phyloP scores from a whole-genome alignment of 2,797 vertebrate genomes.

The Loris lydekkerianus region DNA sequence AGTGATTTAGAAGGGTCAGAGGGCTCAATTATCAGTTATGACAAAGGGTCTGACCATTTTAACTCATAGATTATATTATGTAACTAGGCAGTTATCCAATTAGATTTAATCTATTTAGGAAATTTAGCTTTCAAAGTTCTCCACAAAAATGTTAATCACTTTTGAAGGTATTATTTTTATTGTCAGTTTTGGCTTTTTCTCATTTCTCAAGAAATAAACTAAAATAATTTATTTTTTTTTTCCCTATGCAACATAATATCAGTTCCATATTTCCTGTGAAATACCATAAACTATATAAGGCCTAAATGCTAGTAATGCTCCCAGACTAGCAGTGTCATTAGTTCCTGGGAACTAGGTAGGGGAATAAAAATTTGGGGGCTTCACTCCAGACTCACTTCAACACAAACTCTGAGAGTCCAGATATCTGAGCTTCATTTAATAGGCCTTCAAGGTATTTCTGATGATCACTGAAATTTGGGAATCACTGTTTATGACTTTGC shows the following conservation, averaged over 20 bases:
- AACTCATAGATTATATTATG: not conserved
- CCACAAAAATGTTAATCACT: not conserved
- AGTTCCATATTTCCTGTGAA: not conserved
- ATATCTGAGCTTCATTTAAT: not conserved
- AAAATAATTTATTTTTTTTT: not conserved
- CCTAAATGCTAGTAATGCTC: not conserved
- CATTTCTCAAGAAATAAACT: slow-evolving; percentile 33
- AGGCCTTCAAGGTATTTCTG: not conserved
- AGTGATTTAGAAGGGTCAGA: not conserved
- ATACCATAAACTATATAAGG: not conserved
- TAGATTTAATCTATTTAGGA: not conserved
- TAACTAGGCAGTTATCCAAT: not conserved
- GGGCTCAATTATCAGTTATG: not conserved
- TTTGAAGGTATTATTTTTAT: slow-evolving; percentile 26
- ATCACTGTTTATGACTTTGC: not conserved
- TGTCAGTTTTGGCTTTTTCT: not conserved
- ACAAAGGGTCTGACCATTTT: not conserved
- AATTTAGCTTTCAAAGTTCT: not conserved
- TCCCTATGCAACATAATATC: not conserved
- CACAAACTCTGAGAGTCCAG: not conserved
- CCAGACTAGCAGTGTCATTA: not conserved
- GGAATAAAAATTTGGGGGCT: not conserved
- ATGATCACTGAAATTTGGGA: not conserved
- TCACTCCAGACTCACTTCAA: not conserved
- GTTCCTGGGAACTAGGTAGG: not conserved